These are phyloP conservation scores for Rhyacichthys aspro DNA, from an alignment of 2,797 vertebrate species.

Conservation along the genomic window DNA sequence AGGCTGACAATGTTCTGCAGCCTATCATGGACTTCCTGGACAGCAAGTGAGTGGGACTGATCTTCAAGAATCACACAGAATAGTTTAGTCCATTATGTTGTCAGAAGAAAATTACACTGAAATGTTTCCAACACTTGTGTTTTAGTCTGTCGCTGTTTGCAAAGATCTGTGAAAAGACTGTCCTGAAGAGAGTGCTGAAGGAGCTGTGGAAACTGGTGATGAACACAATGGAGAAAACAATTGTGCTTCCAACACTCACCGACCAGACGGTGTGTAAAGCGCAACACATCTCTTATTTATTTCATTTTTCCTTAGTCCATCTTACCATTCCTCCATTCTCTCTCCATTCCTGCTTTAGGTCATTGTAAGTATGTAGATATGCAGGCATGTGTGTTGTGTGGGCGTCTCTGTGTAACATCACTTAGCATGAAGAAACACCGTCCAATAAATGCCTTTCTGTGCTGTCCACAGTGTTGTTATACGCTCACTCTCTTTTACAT, in stretches of 20 bases:
- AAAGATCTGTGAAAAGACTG: constrained; percentile 99
- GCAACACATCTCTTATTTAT: not conserved
- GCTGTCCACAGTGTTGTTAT: constrained; percentile 17
- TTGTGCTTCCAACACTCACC: constrained; percentile 86
- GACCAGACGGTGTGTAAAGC: constrained; percentile 78
- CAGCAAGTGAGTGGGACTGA: constrained; percentile 88
- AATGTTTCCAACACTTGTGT: constrained; percentile 13
- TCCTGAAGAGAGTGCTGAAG: constrained; percentile 95
- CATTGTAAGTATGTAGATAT: constrained; percentile 69
- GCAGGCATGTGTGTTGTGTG: constrained; percentile 16
- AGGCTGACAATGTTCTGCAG: constrained; percentile 94
- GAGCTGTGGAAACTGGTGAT: constrained; percentile 98
- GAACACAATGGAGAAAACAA: constrained; percentile 99
- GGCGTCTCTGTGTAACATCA: constrained; percentile 26
- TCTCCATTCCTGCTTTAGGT: constrained; percentile 61
- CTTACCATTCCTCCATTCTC: constrained; percentile 48
- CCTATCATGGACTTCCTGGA: constrained; percentile 99
- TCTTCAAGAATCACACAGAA: not conserved
- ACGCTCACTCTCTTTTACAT: not conserved
- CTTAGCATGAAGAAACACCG: constrained; percentile 55
- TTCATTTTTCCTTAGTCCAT: constrained; percentile 27
- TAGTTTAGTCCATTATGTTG: not conserved
- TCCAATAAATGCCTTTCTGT: constrained; percentile 25
- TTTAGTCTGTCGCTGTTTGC: constrained; percentile 93
- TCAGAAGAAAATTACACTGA: not conserved